Evolutionary conservation across 1,140 invertebrate species (phyloP).

Genomic region (Anastatus disparis): DNA sequence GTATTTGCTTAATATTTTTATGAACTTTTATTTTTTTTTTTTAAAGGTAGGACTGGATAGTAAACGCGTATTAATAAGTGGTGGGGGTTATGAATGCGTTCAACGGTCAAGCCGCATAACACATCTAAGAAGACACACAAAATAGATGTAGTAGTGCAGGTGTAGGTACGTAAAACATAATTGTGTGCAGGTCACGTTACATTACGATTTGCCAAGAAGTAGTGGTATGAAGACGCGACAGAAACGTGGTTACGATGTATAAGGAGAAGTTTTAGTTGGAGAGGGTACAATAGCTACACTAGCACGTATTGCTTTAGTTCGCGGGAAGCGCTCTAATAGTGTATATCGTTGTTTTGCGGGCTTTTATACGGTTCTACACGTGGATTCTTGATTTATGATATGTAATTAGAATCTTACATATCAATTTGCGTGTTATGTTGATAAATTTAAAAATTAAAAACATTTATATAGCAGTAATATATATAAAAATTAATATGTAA

Average conservation of each 20-base stretch:
- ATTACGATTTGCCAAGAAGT: slow-evolving; percentile 47
- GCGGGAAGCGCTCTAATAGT: slow-evolving; percentile 61
- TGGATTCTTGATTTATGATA: slow-evolving; percentile 45
- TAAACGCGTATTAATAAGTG: slow-evolving; percentile 25
- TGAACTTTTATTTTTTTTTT: not conserved
- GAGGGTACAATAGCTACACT: slow-evolving; percentile 1
- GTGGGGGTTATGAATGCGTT: slow-evolving; percentile 52
- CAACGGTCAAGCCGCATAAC: slow-evolving; percentile 46
- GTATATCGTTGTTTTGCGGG: slow-evolving; percentile 56
- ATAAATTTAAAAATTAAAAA: too few relatives aligned
- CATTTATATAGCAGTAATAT: too few relatives aligned
- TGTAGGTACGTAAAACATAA: slow-evolving; percentile 54
- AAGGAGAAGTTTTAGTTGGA: slow-evolving; percentile 9
- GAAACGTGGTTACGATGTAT: not conserved
- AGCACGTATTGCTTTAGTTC: slow-evolving; percentile 51
- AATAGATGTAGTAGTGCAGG: slow-evolving; percentile 44
- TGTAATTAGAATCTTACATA: too few relatives aligned
- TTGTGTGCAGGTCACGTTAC: slow-evolving; percentile 60
- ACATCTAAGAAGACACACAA: slow-evolving; percentile 56
- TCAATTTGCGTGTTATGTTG: too few relatives aligned
- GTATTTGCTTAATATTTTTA: too few relatives aligned
- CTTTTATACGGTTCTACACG: slow-evolving; percentile 58
- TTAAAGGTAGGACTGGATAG: slow-evolving; percentile 31
- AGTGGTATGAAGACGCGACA: not conserved
- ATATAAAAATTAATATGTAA: too few relatives aligned